A percentile compares a stretch with the other conserved stretches of the same genome.
Evolutionary conservation across 2,797 vertebrate species (phyloP).

Genomic region (Sebastolobus altivelis): DNA sequence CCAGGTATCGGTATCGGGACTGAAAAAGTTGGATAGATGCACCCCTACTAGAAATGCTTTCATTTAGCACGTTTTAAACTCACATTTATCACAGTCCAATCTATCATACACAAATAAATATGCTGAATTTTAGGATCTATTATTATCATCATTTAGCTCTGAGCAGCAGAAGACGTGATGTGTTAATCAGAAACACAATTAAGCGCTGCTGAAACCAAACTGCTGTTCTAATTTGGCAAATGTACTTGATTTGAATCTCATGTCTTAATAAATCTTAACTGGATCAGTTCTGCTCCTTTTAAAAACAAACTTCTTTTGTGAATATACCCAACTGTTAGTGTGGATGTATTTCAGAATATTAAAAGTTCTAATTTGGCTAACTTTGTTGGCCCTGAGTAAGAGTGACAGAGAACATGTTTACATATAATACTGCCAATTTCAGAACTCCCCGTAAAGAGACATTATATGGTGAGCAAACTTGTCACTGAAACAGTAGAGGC

Average conservation of each 20-base stretch:
- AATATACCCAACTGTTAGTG: background rate
- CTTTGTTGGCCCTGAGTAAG: background rate
- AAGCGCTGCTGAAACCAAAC: background rate
- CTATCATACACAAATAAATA: background rate
- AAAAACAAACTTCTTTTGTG: background rate
- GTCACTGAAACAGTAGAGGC: background rate
- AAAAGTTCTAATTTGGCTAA: background rate
- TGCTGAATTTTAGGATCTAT: background rate
- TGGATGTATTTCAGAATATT: background rate
- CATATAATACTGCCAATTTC: background rate
- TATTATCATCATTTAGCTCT: background rate
- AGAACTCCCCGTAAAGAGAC: background rate
- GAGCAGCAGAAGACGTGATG: background rate
- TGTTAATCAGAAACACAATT: background rate
- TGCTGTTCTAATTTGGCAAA: constrained; percentile 7
- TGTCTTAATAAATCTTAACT: constrained; percentile 8
- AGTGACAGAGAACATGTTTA: background rate
- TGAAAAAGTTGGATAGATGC: no score
- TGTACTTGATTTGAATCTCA: constrained; percentile 2
- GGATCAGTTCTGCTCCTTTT: background rate
- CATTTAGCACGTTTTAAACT: background rate
- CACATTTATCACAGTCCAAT: background rate
- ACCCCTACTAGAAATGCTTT: no score
- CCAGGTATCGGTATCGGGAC: no score
- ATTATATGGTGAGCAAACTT: background rate